Evolutionary conservation across 64 coral and sea anemone species (phyloP).

Genomic region (Pocillopora damicornis): DNA sequence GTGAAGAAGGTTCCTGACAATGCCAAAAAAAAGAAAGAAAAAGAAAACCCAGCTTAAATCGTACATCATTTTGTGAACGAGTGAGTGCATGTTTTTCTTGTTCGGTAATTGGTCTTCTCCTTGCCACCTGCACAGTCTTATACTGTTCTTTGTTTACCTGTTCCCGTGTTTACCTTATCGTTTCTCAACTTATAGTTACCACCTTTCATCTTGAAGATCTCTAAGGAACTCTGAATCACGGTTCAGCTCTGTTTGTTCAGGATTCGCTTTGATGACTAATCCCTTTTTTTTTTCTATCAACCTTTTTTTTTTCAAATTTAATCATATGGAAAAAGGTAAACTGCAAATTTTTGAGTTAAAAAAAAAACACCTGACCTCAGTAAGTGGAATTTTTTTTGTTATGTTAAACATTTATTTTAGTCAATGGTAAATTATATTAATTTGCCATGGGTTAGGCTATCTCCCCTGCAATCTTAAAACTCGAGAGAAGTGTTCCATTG

Average conservation of each 20-base stretch:
- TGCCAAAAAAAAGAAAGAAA: not conserved
- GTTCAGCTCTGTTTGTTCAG: no score
- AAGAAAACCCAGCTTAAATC: not conserved
- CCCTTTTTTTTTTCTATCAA: no score
- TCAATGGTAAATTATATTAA: no score
- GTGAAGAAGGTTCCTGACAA: not conserved
- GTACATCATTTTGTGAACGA: not conserved
- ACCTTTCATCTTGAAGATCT: not conserved
- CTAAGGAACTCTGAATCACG: not conserved
- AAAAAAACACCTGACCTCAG: no score
- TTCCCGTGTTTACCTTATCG: not conserved
- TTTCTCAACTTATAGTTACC: not conserved
- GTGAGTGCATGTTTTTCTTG: not conserved
- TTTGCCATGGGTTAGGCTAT: not conserved
- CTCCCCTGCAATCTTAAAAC: not conserved
- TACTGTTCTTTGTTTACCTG: not conserved
- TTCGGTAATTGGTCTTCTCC: not conserved
- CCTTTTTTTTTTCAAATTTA: no score
- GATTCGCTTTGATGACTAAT: no score
- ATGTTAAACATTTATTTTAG: no score
- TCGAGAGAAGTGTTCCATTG: not conserved
- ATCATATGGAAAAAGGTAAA: no score
- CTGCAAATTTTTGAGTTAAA: no score
- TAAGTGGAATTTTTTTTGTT: no score
- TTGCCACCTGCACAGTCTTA: not conserved